Conservation (phyloP, 2,888 invertebrate genomes). For the Odontocerum albicorne region DNA sequence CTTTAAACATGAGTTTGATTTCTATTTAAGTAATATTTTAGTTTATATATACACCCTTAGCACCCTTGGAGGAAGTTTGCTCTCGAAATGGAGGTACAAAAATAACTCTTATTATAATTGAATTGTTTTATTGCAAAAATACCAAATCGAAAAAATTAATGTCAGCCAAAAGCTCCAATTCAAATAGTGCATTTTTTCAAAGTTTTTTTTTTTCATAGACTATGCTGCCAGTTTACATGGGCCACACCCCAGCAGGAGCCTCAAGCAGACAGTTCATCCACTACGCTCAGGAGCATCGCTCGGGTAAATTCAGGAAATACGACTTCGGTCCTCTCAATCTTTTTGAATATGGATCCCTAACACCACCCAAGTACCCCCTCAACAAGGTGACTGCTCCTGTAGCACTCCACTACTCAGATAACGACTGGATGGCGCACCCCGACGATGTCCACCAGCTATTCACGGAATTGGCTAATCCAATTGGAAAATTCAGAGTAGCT, state of each 20-base stretch:
- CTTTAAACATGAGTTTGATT: too few species aligned
- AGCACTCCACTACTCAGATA: constrained; percentile 54
- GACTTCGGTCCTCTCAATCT: constrained; percentile 54
- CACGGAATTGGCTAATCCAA: constrained; percentile 53
- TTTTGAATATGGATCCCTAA: constrained; percentile 49
- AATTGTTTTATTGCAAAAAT: too few species aligned
- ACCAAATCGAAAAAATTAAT: too few species aligned
- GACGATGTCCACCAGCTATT: constrained; percentile 53
- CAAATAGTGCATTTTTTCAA: too few species aligned
- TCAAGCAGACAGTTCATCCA: constrained; percentile 55
- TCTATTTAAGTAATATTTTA: too few species aligned
- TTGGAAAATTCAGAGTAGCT: constrained; percentile 51
- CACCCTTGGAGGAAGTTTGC: too few species aligned
- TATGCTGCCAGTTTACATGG: constrained; percentile 60
- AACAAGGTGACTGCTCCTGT: constrained; percentile 50
- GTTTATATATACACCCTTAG: too few species aligned
- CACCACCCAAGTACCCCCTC: constrained; percentile 54
- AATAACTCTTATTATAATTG: too few species aligned
- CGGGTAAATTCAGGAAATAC: constrained; percentile 47
- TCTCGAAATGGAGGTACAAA: too few species aligned
- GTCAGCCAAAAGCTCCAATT: too few species aligned
- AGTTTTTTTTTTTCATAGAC: constrained; percentile 42
- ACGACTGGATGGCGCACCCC: constrained; percentile 58
- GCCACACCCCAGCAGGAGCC: constrained; percentile 62
- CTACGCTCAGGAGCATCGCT: constrained; percentile 50